phyloP scores from a whole-genome alignment of 2,113 vertebrate genomes.

The Tylochromis polylepis region DNA sequence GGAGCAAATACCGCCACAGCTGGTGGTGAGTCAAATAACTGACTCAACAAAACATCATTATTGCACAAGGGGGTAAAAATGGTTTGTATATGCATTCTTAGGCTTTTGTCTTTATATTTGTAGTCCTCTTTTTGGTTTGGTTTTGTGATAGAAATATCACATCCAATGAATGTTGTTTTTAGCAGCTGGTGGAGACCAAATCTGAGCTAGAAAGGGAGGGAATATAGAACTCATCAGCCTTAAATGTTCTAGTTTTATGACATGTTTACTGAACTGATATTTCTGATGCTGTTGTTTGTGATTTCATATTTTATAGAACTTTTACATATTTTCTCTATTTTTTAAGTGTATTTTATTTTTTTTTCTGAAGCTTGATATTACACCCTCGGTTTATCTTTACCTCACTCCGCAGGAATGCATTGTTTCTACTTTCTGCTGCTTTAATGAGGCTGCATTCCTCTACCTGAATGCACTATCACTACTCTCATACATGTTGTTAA shows the following conservation, averaged over 20 bases:
- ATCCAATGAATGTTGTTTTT: background rate
- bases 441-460: slow-evolving; percentile 19
- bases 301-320: background rate
- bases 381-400: background rate
- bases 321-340: rapidly evolving
- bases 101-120: background rate
- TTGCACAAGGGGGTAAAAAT: background rate
- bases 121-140: background rate
- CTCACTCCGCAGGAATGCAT: slow-evolving; percentile 8
- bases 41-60: background rate
- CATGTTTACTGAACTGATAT: background rate
- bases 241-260: background rate
- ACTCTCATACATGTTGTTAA: background rate
- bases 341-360: background rate
- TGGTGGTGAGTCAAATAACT: background rate
- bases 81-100: background rate
- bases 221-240: no score
- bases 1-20: background rate
- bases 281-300: background rate
- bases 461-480: background rate
- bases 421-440: background rate
- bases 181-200: background rate
- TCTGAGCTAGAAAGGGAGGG: background rate
- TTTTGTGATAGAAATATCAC: background rate
- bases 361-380: background rate